These are phyloP conservation scores for Drosophila picticornis DNA, from an alignment of 2,888 invertebrate genomes.

Conservation along the genomic window DNA sequence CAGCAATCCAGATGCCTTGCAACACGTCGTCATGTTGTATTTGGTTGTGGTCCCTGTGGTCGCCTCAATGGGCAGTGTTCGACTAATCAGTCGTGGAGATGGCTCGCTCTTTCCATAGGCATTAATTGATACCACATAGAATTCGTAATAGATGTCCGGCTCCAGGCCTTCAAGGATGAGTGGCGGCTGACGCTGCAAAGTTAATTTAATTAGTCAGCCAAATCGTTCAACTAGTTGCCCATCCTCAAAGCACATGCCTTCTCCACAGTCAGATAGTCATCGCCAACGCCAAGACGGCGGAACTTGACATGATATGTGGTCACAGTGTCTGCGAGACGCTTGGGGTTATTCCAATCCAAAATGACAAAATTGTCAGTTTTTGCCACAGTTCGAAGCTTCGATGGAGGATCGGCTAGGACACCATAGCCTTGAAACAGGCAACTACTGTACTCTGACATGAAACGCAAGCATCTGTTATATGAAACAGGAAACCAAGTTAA, in stretches of 20 bases:
- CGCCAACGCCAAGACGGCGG: conserved; percentile 86
- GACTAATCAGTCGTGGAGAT: conserved; percentile 91
- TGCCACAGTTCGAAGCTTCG: conserved; percentile 89
- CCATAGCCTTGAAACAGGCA: conserved; percentile 94
- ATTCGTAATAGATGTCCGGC: conserved; percentile 91
- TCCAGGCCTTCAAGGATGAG: conserved; percentile 91
- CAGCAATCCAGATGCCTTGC: conserved; percentile 88
- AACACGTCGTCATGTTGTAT: conserved; percentile 93
- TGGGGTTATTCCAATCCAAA: conserved; percentile 91
- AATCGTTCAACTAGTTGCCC: conserved; percentile 3
- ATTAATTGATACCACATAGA: conserved; percentile 92
- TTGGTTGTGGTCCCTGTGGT: conserved; percentile 85
- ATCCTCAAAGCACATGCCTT: conserved; percentile 82
- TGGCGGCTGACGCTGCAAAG: conserved; percentile 88
- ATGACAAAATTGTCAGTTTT: conserved; percentile 92
- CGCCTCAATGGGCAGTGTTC: conserved; percentile 86
- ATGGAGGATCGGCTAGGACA: conserved; percentile 91
- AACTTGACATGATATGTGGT: conserved; percentile 88
- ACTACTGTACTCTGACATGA: conserved; percentile 92
- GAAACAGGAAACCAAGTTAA: not conserved
- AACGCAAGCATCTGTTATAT: conserved; percentile 89
- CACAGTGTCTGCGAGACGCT: conserved; percentile 90
- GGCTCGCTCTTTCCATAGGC: conserved; percentile 92
- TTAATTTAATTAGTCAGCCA: conserved; percentile 69
- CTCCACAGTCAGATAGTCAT: conserved; percentile 87